Conservation (phyloP, 2,113 vertebrate genomes). For the Ictidomys tridecemlineatus region DNA sequence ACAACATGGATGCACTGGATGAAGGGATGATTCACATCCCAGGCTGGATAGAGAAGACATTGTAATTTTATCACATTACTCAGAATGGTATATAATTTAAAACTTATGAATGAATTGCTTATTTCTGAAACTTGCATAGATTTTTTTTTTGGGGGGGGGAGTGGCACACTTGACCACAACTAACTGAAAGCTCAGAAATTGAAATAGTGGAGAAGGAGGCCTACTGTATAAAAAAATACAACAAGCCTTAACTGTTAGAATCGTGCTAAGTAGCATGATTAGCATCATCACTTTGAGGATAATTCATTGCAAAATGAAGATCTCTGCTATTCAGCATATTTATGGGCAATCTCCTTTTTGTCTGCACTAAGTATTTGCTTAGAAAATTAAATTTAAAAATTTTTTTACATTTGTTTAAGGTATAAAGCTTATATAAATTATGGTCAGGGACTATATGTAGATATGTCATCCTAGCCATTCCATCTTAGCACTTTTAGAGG, state of each 20-base stretch:
- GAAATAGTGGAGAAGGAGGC: not conserved
- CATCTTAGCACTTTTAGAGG: not conserved
- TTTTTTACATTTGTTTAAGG: not conserved
- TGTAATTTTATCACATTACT: not conserved
- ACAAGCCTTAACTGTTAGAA: not conserved
- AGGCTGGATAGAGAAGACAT: not conserved
- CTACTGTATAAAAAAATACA: not conserved
- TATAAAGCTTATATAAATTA: slow-evolving; percentile 35
- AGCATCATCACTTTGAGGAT: not conserved
- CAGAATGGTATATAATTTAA: not conserved
- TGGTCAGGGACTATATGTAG: not conserved
- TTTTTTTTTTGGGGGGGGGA: not conserved
- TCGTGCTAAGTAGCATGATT: not conserved
- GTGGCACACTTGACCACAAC: not conserved
- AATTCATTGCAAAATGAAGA: slow-evolving; percentile 41
- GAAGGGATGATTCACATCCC: not conserved
- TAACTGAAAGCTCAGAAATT: not conserved
- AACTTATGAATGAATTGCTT: not conserved
- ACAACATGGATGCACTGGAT: not conserved
- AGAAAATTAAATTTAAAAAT: slow-evolving; percentile 49
- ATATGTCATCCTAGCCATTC: not conserved
- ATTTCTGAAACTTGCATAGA: not conserved
- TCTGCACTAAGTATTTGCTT: slow-evolving; percentile 21
- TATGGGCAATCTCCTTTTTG: not conserved
- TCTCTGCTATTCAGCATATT: not conserved